phyloP scores from a whole-genome alignment of 2,888 invertebrate species.

The Clitarchus hookeri region DNA sequence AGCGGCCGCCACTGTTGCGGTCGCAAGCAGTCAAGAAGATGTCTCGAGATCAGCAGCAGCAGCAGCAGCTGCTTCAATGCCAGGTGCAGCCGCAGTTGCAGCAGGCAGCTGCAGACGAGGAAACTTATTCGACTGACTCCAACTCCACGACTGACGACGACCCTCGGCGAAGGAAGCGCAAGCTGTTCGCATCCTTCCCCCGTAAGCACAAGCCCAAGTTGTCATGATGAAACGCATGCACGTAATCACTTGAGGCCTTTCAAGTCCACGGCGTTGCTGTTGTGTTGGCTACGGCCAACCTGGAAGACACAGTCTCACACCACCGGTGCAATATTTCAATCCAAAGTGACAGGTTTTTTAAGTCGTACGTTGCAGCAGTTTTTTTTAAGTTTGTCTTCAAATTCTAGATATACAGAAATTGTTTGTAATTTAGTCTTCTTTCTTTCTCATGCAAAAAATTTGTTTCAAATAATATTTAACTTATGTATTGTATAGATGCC shows the following conservation, averaged over 20 bases:
- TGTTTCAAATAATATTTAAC: not conserved
- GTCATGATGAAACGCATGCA: constrained; percentile 32
- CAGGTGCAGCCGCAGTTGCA: constrained; percentile 17
- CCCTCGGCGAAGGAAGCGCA: constrained; percentile 41
- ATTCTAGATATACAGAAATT: not conserved
- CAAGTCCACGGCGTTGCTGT: no score
- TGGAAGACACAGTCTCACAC: constrained; percentile 18
- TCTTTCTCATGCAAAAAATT: no score
- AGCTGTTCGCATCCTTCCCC: constrained; percentile 39
- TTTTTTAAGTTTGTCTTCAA: not conserved
- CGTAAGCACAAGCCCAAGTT: constrained; percentile 37
- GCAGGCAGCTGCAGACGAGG: constrained; percentile 62
- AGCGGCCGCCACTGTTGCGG: constrained; percentile 25
- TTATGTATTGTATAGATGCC: no score
- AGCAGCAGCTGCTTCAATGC: constrained; percentile 10
- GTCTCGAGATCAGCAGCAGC: not conserved
- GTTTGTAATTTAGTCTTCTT: not conserved
- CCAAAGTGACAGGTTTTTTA: not conserved
- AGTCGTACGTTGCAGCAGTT: not conserved
- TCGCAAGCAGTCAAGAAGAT: constrained; percentile 26
- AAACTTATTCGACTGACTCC: constrained; percentile 70
- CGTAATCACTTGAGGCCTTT: not conserved
- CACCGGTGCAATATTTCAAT: not conserved
- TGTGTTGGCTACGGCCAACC: not conserved
- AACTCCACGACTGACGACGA: constrained; percentile 57